Conservation (phyloP, 2,888 invertebrate genomes). For the Acleris cristana region DNA sequence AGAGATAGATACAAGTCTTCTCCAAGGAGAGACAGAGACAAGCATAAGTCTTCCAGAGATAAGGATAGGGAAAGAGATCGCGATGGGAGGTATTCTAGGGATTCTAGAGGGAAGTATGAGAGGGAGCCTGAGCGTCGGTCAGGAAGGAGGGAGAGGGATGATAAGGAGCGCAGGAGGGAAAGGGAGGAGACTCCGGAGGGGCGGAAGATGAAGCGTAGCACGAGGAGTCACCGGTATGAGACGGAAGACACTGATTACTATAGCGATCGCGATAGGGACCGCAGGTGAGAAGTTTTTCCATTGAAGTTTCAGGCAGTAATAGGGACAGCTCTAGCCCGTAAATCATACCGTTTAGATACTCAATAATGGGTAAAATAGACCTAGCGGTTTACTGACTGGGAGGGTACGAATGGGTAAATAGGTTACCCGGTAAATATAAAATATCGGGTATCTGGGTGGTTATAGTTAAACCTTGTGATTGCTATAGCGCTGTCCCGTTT, state of each 20-base stretch:
- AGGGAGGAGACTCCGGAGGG: constrained; percentile 52
- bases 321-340: too few relatives aligned
- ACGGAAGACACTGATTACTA: constrained; percentile 88
- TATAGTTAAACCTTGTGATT: too few relatives aligned
- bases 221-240: constrained; percentile 82
- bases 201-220: constrained; percentile 70
- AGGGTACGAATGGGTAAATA: too few relatives aligned
- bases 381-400: too few relatives aligned
- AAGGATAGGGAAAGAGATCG: constrained; percentile 58
- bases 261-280: constrained; percentile 86
- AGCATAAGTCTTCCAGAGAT: constrained; percentile 60
- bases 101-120: constrained; percentile 56
- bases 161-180: constrained; percentile 55
- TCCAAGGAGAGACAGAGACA: constrained; percentile 67
- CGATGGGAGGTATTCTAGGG: constrained; percentile 65
- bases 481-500: too few relatives aligned
- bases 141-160: constrained; percentile 60
- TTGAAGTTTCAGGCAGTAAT: too few relatives aligned
- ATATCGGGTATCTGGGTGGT: too few relatives aligned
- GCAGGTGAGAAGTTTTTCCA: constrained; percentile 57
- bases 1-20: constrained; percentile 69
- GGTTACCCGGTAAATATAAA: too few relatives aligned
- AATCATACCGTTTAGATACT: too few relatives aligned
- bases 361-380: too few relatives aligned
- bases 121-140: constrained; percentile 61